These are phyloP conservation scores for Orchesella cincta DNA, from an alignment of 1,140 invertebrate genomes.

Conservation along the genomic window DNA sequence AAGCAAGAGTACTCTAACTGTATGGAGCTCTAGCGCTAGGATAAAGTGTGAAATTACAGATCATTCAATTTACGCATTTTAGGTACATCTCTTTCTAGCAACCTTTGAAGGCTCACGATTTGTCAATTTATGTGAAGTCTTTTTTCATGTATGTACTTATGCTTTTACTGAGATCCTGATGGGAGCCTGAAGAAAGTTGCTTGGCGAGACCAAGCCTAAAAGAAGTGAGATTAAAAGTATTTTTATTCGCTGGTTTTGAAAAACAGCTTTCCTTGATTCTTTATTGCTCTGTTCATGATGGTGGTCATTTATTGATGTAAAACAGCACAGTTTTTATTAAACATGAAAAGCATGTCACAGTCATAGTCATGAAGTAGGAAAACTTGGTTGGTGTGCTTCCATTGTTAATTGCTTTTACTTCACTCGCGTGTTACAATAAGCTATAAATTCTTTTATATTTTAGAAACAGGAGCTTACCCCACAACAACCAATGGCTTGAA, in stretches of 20 bases:
- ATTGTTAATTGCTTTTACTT: background rate
- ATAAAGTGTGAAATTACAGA: slow-evolving; percentile 26
- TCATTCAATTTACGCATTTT: background rate
- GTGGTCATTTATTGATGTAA: slow-evolving; percentile 1
- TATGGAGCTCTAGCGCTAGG: background rate
- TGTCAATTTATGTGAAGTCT: slow-evolving; percentile 18
- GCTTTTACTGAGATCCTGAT: too few species aligned
- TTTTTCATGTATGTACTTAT: background rate
- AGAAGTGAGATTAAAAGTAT: too few species aligned
- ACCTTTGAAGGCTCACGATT: slow-evolving; percentile 1
- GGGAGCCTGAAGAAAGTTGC: slow-evolving; percentile 18
- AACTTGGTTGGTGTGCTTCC: background rate
- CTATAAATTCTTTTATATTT: background rate
- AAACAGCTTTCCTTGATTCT: too few species aligned
- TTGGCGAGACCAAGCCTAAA: background rate
- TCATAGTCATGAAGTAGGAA: background rate
- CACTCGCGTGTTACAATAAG: background rate
- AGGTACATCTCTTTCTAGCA: background rate
- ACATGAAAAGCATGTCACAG: background rate
- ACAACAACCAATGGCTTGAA: background rate
- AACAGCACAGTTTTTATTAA: background rate
- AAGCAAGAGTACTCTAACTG: too few species aligned
- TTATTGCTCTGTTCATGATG: background rate
- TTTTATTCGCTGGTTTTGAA: too few species aligned
- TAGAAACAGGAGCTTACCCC: background rate